Evolutionary conservation across 2,113 vertebrate genomes (phyloP), one percentile per base, ranked within the genome.

Genomic region (Bufo bufo): DNA sequence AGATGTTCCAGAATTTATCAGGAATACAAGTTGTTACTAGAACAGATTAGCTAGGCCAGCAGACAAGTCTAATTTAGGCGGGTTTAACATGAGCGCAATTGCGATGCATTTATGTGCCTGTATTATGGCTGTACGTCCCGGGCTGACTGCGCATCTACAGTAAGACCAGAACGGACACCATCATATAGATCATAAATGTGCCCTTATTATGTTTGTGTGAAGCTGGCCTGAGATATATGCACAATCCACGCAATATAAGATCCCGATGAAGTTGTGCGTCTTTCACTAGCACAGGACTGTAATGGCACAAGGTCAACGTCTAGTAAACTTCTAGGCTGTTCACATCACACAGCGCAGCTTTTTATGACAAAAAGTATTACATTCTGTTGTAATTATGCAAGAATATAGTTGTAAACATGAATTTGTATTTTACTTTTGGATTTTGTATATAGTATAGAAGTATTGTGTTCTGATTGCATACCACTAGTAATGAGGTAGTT

Each of bases 401-500:
- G 9, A 49, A 65, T 49, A n/a, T 82, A 82, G 20, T 20, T 82
- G 43, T 65, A 65, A 49, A 47, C 12, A 17, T 61, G 14, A 19
- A 81, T 52, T 69, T 52, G 12, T 33, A 11, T 83, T 66, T 52
- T 23, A 16, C 69, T 75, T 75, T 58, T 45, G 16, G 14, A 85
- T 77, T 11, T 10, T 86, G 19, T 75, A 77, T 50, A 56, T 77
- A 77, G 47, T 33, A 49, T 63, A 23, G 33, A 50, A 13, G 16
- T 50, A 50, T 63, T 85, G 14, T 85, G 17, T 63, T 23, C 72
- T 63, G 47, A 65, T 86, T 78, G 19, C 58, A 59, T 74, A 50
- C 58, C 69, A 6, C n/a, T 43, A 75, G 19, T 45, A 85, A 77
- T 69, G 84, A 77, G 84, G 66, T 58, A 75, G 45, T 77, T 78